Percentiles rank a stretch among this genome's conserved stretches.
Evolutionary conservation across 2,797 vertebrate species (phyloP).

Genomic region (Acrossocheilus wenchowensis): DNA sequence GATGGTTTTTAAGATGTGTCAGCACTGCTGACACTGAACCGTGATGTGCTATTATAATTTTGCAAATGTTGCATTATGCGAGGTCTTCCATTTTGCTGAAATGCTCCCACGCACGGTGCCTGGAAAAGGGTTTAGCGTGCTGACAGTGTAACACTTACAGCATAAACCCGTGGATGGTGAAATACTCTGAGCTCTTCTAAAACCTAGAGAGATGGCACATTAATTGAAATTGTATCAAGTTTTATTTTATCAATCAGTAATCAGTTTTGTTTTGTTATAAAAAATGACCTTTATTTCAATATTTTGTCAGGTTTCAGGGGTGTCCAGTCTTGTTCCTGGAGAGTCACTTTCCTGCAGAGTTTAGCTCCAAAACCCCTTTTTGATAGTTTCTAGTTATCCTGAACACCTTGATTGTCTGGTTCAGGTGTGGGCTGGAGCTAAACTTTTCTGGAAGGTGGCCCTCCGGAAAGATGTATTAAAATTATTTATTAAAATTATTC

Average conservation of each 20-base stretch:
- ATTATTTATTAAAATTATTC: too few relatives aligned
- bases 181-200: background rate
- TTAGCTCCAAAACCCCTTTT: background rate
- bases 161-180: conserved; percentile 5
- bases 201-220: background rate
- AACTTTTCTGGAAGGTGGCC: background rate
- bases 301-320: background rate
- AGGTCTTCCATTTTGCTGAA: background rate
- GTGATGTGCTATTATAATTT: background rate
- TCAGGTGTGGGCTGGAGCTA: background rate
- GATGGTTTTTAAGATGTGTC: conserved; percentile 10
- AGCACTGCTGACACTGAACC: background rate
- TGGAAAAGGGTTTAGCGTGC: background rate
- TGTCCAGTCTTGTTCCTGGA: background rate
- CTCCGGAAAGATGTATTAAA: too few relatives aligned
- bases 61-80: background rate
- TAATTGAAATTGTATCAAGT: background rate
- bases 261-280: background rate
- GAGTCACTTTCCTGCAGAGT: background rate
- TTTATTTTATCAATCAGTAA: background rate
- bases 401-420: background rate
- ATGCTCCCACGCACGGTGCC: background rate
- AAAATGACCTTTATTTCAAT: background rate
- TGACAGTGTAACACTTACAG: background rate
- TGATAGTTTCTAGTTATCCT: background rate